Conservation (phyloP, 2,113 vertebrate genomes). For the Coturnix japonica region DNA sequence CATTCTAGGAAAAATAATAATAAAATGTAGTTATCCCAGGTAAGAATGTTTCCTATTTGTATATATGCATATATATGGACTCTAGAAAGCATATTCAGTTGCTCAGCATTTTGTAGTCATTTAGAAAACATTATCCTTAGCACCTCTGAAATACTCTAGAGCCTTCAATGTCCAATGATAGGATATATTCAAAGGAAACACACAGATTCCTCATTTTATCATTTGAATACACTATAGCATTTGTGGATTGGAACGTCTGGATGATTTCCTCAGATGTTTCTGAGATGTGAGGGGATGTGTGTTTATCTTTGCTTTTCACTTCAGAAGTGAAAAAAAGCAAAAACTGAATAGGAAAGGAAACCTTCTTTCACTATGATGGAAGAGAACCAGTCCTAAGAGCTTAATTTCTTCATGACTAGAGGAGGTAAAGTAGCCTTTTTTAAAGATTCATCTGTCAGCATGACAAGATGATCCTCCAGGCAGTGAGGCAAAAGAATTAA, state of each 20-base stretch:
- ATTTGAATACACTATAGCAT: neutral
- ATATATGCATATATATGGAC: neutral
- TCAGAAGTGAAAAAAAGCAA: neutral
- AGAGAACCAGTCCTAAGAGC: neutral
- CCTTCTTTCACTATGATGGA: neutral
- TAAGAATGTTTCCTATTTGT: neutral
- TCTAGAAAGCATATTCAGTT: neutral
- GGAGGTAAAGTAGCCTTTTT: neutral
- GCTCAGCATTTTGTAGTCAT: neutral
- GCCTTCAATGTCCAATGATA: neutral
- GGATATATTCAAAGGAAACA: neutral
- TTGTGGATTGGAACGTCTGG: neutral
- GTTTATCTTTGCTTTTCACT: constrained; percentile 5
- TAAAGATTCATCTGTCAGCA: neutral
- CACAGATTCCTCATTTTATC: neutral
- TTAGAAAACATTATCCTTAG: neutral
- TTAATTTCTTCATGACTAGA: neutral
- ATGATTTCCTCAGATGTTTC: neutral
- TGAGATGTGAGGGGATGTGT: neutral
- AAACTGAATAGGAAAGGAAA: neutral
- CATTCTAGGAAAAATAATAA: neutral
- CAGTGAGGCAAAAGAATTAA: neutral
- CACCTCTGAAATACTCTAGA: neutral
- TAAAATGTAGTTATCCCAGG: neutral
- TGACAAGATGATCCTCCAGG: neutral